Conservation (phyloP, 2,888 invertebrate species). For the Diachrysia chrysitis region DNA sequence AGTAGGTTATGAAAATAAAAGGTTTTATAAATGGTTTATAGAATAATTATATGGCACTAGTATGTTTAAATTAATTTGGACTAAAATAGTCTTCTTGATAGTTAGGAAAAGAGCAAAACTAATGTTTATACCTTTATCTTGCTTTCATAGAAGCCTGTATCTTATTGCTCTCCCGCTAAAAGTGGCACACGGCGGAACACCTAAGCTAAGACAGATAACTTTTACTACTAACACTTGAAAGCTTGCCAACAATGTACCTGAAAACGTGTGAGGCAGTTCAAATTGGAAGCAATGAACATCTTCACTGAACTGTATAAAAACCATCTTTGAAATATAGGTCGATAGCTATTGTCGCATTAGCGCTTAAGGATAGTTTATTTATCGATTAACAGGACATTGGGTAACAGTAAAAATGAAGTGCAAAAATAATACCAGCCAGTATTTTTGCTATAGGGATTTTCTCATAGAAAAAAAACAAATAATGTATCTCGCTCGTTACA, state of each 20-base stretch:
- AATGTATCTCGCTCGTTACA: neutral
- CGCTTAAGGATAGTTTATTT: neutral
- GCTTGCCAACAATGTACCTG: constrained; percentile 32
- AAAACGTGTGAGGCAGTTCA: constrained; percentile 25
- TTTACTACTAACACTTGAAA: constrained; percentile 37
- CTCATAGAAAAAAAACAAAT: neutral
- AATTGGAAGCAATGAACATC: constrained; percentile 28
- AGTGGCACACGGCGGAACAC: constrained; percentile 18
- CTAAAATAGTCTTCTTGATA: no score
- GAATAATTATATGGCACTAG: no score
- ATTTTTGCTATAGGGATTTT: neutral
- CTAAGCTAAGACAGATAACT: constrained; percentile 46
- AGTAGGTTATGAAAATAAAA: no score
- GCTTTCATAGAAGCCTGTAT: constrained; percentile 11
- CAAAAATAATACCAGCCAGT: neutral
- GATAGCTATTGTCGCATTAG: neutral
- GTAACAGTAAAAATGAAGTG: neutral
- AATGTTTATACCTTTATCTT: neutral
- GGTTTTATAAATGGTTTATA: no score
- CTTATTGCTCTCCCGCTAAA: constrained; percentile 13
- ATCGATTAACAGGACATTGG: neutral
- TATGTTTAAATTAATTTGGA: no score
- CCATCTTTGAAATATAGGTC: neutral
- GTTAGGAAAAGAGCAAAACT: neutral
- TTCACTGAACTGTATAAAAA: neutral